Evolutionary conservation across 2,888 invertebrate genomes (phyloP), one percentile per base, ranked within the genome.

Genomic region (Tiphia femorata): DNA sequence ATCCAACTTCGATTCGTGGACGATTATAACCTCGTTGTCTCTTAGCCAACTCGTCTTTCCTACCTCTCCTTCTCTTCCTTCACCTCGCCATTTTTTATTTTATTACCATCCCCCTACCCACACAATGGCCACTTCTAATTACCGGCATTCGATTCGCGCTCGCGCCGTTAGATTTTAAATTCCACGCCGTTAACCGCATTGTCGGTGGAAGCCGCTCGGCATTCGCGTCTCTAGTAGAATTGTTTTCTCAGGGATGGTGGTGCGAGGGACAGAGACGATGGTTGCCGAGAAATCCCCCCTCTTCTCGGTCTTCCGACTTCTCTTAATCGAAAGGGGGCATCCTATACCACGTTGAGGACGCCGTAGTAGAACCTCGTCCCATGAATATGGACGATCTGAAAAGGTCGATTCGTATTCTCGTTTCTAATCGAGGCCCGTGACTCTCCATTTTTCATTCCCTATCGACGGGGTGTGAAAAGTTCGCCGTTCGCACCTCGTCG

Each of bases 391-490:
- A 58, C 67, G 60, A 64, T 64, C 67, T 44, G 12, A 52, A 25
- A 19, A n/a, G 43, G 44, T 14, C 61, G 67, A 67, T 67, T 67
- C 61, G 64, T 64, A 67, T 62, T 62, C 65, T 49, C 57, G 68
- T 59, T 68, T 68, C 62, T 65, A 68, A 68, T 68, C 68, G 56
- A 58, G 40, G 41, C 30, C 40, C 64, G 54, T 54, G 59, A 54
- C 59, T 62, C 62, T 58, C 49, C 70, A 69, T 70, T 70, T 69
- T 70, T 70, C 70, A 69, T 62, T 53, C 64, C 53, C 56, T 67
- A 70, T 69, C 69, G 59, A 29, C 47, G 52, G 58, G 20, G 54
- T 51, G 59, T 62, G 62, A 67, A 64, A 20, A 6, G 19, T 16
- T 38, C 38, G 38, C 19, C 38, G 38, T 17, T 20, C 19, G 17